These are phyloP conservation scores for Erpornis zantholeuca DNA, from an alignment of 2,113 vertebrate genomes.

Conservation along the genomic window DNA sequence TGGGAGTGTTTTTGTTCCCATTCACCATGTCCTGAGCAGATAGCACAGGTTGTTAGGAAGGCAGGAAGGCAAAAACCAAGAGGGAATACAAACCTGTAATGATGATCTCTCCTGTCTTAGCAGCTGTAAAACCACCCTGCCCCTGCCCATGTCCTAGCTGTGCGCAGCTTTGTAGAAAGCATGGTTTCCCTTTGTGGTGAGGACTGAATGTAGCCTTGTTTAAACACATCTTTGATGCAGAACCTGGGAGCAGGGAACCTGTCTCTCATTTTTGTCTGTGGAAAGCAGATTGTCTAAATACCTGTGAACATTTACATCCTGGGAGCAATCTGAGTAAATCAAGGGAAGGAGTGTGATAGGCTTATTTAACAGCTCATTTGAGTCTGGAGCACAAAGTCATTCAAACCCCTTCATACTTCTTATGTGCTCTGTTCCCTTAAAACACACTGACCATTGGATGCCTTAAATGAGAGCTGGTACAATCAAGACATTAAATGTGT, in stretches of 20 bases:
- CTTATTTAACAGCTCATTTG: not conserved
- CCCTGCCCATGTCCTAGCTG: not conserved
- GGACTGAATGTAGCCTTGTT: not conserved
- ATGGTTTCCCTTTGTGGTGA: not conserved
- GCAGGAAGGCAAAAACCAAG: not conserved
- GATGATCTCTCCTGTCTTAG: not conserved
- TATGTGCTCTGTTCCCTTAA: not conserved
- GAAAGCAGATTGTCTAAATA: not conserved
- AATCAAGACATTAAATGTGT: not conserved
- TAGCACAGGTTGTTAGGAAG: not conserved
- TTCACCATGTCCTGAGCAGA: not conserved
- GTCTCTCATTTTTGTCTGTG: not conserved
- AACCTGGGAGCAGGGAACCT: not conserved
- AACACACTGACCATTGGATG: not conserved
- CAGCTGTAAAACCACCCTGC: not conserved
- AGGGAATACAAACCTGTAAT: not conserved
- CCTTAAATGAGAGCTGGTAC: not conserved
- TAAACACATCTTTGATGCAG: not conserved
- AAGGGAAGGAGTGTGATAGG: not conserved
- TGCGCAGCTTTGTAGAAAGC: not conserved
- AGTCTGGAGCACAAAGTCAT: not conserved
- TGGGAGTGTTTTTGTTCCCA: not conserved
- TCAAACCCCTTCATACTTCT: not conserved
- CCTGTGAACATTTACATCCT: not conserved
- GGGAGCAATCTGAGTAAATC: not conserved